Evolutionary conservation across 2,888 invertebrate species (phyloP).

Genomic region (Apodemia duryi): DNA sequence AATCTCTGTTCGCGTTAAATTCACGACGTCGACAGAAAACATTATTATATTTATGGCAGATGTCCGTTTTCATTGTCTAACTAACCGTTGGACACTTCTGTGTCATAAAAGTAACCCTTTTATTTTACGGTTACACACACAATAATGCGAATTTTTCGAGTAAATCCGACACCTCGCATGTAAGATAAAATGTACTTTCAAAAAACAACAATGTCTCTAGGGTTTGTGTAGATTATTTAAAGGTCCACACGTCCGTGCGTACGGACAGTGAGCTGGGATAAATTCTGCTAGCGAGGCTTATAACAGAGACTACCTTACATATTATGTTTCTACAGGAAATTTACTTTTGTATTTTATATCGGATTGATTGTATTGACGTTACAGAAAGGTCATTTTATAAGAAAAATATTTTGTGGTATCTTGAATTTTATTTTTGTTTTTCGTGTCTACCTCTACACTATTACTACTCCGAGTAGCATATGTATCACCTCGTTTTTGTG

Average conservation of each 20-base stretch:
- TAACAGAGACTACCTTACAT: constrained; percentile 40
- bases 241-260: constrained; percentile 41
- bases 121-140: constrained; percentile 50
- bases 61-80: constrained; percentile 65
- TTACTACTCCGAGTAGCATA: too few relatives aligned
- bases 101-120: constrained; percentile 62
- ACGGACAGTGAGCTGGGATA: constrained; percentile 42
- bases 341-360: background rate
- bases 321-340: background rate
- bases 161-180: constrained; percentile 60
- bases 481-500: too few relatives aligned
- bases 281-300: constrained; percentile 48
- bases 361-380: constrained; percentile 6
- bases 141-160: constrained; percentile 64
- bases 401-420: too few relatives aligned
- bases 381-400: too few relatives aligned
- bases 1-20: constrained; percentile 31
- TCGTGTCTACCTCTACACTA: too few relatives aligned
- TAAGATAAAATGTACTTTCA: constrained; percentile 58
- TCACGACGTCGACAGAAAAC: constrained; percentile 38
- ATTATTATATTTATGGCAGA: constrained; percentile 54
- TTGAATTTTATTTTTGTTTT: too few relatives aligned
- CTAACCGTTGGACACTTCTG: constrained; percentile 57
- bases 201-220: constrained; percentile 48
- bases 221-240: constrained; percentile 44